Conservation (phyloP, 2,888 invertebrate genomes). For the Leptogaster cylindrica region DNA sequence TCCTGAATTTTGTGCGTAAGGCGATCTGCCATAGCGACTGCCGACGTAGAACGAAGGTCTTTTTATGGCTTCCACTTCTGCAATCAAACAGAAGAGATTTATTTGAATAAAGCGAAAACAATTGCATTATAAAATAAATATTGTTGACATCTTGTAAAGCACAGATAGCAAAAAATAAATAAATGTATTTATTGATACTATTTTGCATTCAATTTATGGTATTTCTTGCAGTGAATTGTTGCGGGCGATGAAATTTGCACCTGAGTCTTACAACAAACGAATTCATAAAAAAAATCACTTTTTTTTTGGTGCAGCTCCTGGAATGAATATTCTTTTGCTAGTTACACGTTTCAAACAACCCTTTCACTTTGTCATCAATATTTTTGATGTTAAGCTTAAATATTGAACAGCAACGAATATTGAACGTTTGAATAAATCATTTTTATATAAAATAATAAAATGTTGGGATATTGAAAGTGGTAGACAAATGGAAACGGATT, state of each 20-base stretch:
- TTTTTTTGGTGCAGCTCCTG: too few species aligned
- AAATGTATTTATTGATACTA: not conserved
- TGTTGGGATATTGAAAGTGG: too few species aligned
- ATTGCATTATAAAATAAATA: conserved; percentile 11
- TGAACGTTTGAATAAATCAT: too few species aligned
- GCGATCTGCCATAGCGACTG: conserved; percentile 62
- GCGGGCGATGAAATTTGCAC: conserved; percentile 16
- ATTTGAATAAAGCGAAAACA: conserved; percentile 3
- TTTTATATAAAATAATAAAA: too few species aligned
- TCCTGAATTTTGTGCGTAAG: conserved; percentile 54
- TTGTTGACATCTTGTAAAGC: not conserved
- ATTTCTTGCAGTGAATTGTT: not conserved
- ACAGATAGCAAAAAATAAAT: not conserved
- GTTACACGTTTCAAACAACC: too few species aligned
- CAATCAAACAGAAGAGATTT: not conserved
- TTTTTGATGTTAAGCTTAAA: too few species aligned
- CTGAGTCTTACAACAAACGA: conserved; percentile 25
- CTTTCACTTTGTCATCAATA: too few species aligned
- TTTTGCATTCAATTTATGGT: not conserved
- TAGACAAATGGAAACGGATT: too few species aligned
- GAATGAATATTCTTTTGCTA: too few species aligned
- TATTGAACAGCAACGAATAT: too few species aligned
- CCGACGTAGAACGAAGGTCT: conserved; percentile 62
- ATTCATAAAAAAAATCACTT: too few species aligned
- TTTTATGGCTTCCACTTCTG: conserved; percentile 47